phyloP scores from a whole-genome alignment of 2,888 invertebrate genomes.

The Trichopria drosophilae region DNA sequence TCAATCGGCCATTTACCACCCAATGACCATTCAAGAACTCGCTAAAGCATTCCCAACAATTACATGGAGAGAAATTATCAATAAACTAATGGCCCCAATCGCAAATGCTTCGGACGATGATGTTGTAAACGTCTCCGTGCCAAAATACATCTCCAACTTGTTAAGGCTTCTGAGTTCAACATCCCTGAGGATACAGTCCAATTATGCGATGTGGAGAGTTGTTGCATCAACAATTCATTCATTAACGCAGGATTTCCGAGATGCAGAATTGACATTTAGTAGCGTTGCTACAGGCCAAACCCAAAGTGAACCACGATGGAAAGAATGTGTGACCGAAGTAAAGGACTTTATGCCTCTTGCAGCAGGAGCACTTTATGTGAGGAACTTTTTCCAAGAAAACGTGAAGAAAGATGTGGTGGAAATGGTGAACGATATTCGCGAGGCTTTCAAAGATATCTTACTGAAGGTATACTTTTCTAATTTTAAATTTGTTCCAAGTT shows the following conservation, averaged over 20 bases:
- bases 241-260: slow-evolving; percentile 65
- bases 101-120: slow-evolving; percentile 68
- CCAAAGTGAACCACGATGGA: slow-evolving; percentile 82
- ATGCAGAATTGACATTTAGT: slow-evolving; percentile 77
- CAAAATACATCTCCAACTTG: background rate
- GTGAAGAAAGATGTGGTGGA: slow-evolving; percentile 78
- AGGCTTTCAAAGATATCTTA: slow-evolving; percentile 77
- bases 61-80: slow-evolving; percentile 80
- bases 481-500: too few species aligned
- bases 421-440: slow-evolving; percentile 80
- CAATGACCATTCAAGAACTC: slow-evolving; percentile 76
- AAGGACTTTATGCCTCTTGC: slow-evolving; percentile 72
- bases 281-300: slow-evolving; percentile 80
- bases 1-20: slow-evolving; percentile 82
- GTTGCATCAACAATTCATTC: slow-evolving; percentile 71
- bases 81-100: slow-evolving; percentile 71
- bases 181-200: slow-evolving; percentile 70
- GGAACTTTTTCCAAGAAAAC: slow-evolving; percentile 79
- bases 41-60: slow-evolving; percentile 73
- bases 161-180: slow-evolving; percentile 44
- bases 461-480: too few species aligned
- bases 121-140: slow-evolving; percentile 75
- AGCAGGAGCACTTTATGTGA: slow-evolving; percentile 80
- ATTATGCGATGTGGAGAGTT: slow-evolving; percentile 89
- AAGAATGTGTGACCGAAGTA: slow-evolving; percentile 80